phyloP scores from a whole-genome alignment of 2,888 invertebrate species.

The Euplexia lucipara region DNA sequence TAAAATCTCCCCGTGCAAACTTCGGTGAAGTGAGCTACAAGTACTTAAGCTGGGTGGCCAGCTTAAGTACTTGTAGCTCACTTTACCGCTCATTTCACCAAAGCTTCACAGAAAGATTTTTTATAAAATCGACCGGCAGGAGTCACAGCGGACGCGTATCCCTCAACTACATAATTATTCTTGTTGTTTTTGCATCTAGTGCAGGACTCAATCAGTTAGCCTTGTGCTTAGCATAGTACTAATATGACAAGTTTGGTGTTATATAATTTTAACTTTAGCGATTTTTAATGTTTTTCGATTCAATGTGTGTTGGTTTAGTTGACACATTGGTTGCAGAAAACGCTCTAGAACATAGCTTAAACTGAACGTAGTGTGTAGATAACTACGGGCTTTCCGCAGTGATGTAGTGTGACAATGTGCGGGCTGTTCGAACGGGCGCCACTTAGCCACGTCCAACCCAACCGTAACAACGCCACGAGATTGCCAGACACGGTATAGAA shows the following conservation, averaged over 20 bases:
- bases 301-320: conserved; percentile 69
- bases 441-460: conserved; percentile 3
- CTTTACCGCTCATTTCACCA: too few relatives aligned
- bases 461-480: conserved; percentile 37
- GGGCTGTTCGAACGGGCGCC: conserved; percentile 60
- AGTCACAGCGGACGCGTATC: conserved; percentile 13
- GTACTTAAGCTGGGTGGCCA: too few relatives aligned
- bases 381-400: conserved; percentile 18
- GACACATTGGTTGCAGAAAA: conserved; percentile 45
- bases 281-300: conserved; percentile 72
- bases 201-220: conserved; percentile 49
- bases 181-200: conserved; percentile 35
- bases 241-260: conserved; percentile 74
- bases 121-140: too few relatives aligned
- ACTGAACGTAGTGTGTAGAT: conserved; percentile 29
- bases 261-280: conserved; percentile 78
- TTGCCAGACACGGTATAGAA: conserved; percentile 44
- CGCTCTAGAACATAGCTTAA: conserved; percentile 5
- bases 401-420: conserved; percentile 57
- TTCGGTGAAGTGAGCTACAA: too few relatives aligned
- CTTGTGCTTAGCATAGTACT: conserved; percentile 70
- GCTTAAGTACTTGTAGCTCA: too few relatives aligned
- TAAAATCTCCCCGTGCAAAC: too few relatives aligned
- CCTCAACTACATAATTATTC: conserved; percentile 17
- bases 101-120: too few relatives aligned